These are phyloP conservation scores for Eurystomus glaucurus DNA, from an alignment of 2,797 vertebrate genomes.

Conservation along the genomic window DNA sequence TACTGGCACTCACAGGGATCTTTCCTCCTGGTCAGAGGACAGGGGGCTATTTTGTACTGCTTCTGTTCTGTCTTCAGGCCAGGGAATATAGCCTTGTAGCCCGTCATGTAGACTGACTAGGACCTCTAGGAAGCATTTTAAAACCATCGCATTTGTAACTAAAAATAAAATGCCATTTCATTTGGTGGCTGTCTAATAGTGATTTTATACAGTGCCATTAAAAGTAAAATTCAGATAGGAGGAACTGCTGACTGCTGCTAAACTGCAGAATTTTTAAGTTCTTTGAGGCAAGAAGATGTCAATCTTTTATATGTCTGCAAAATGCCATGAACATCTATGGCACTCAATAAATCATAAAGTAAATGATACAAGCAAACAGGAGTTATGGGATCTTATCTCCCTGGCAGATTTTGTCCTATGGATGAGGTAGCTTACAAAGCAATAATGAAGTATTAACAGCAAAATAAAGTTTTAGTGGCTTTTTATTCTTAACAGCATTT, in stretches of 20 bases:
- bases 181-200: conserved; percentile 45
- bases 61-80: not conserved
- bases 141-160: not conserved
- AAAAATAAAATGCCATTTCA: conserved; percentile 55
- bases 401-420: conserved; percentile 59
- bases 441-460: conserved; percentile 69
- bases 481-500: conserved; percentile 33
- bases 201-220: conserved; percentile 62
- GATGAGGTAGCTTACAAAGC: conserved; percentile 70
- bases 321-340: conserved; percentile 37
- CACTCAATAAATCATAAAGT: conserved; percentile 49
- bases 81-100: not conserved
- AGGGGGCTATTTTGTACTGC: not conserved
- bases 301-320: conserved; percentile 70
- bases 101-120: not conserved
- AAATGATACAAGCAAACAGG: conserved; percentile 56
- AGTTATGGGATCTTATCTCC: conserved; percentile 50
- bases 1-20: not conserved
- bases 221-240: conserved; percentile 48
- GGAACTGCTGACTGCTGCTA: conserved; percentile 67
- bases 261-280: conserved; percentile 45
- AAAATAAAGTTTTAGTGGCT: conserved; percentile 71
- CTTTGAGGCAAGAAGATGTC: conserved; percentile 60
- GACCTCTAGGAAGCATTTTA: not conserved
- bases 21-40: not conserved